phyloP scores from a whole-genome alignment of 2,888 invertebrate genomes.

The Thumatha senex region DNA sequence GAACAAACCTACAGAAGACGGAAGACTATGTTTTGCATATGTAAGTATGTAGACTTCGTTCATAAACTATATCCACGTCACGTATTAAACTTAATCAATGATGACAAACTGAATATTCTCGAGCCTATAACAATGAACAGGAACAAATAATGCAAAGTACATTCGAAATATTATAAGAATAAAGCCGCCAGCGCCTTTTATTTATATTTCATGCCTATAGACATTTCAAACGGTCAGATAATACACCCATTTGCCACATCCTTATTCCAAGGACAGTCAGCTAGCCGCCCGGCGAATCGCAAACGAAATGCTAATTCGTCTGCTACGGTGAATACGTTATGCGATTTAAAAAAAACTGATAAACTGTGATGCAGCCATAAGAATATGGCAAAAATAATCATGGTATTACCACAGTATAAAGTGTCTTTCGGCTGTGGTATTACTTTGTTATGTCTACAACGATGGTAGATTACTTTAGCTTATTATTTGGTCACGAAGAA shows the following conservation, averaged over 20 bases:
- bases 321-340: constrained; percentile 74
- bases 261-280: constrained; percentile 77
- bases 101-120: constrained; percentile 43
- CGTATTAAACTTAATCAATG: constrained; percentile 36
- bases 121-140: constrained; percentile 38
- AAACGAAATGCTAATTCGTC: constrained; percentile 76
- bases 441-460: constrained; percentile 41
- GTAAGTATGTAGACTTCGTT: constrained; percentile 3
- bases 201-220: constrained; percentile 41
- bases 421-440: too few relatives aligned
- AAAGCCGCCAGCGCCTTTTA: constrained; percentile 25
- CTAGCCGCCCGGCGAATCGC: constrained; percentile 55
- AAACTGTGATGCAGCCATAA: constrained; percentile 26
- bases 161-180: constrained; percentile 38
- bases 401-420: too few relatives aligned
- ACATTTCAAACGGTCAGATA: constrained; percentile 58
- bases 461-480: constrained; percentile 48
- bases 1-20: too few relatives aligned
- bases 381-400: constrained; percentile 59
- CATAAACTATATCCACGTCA: constrained; percentile 23
- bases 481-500: constrained; percentile 47
- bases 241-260: constrained; percentile 68
- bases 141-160: constrained; percentile 34
- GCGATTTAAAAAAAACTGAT: constrained; percentile 52
- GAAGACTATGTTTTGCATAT: too few relatives aligned